Percentiles rank a stretch among this genome's conserved stretches.
Conservation (phyloP, 2,113 vertebrate species). For the Crotophaga sulcirostris region DNA sequence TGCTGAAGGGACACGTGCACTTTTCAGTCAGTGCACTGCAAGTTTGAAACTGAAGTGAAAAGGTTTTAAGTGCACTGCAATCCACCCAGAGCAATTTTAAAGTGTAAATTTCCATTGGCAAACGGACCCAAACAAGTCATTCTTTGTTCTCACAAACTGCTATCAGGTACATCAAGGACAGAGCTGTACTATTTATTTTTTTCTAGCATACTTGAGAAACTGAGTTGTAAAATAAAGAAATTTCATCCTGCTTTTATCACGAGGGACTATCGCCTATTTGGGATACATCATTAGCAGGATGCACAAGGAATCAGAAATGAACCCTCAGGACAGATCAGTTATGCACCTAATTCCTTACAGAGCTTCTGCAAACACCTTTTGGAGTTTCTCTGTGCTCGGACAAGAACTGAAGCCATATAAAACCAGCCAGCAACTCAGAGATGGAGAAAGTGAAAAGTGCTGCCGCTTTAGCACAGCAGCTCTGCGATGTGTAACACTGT, state of each 20-base stretch:
- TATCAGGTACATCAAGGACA: constrained; percentile 12
- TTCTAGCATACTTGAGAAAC: constrained; percentile 8
- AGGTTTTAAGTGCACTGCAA: constrained; percentile 23
- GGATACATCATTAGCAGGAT: neutral
- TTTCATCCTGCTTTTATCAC: neutral
- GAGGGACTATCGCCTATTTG: neutral
- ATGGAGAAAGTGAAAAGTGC: neutral
- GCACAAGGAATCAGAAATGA: neutral
- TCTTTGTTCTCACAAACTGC: constrained; percentile 45
- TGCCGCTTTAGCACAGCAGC: neutral
- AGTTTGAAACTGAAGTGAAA: constrained; percentile 32
- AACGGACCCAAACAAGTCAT: neutral
- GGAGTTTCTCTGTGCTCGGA: neutral
- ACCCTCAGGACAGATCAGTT: neutral
- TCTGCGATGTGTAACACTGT: accelerated
- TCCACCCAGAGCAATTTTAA: neutral
- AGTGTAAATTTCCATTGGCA: constrained; percentile 66
- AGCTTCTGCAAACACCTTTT: neutral
- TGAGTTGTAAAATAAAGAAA: neutral
- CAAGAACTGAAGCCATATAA: neutral
- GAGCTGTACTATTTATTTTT: constrained; percentile 16
- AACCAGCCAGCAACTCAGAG: neutral
- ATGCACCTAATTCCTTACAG: neutral
- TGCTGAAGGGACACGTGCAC: constrained; percentile 33
- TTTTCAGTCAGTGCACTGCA: constrained; percentile 4